phyloP scores from a whole-genome alignment of 2,888 invertebrate genomes.

The Drosophila villosipedis region DNA sequence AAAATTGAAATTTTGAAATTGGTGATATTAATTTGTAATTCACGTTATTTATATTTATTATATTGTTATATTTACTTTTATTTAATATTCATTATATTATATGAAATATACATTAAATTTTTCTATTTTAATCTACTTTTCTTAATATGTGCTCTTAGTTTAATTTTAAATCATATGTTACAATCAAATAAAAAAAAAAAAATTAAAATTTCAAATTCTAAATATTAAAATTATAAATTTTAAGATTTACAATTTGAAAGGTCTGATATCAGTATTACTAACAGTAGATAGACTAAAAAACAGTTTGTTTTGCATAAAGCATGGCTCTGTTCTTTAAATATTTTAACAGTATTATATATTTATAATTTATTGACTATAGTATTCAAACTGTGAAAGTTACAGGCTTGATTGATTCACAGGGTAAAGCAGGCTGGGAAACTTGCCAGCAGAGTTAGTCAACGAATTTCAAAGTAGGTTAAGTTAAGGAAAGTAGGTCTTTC shows the following conservation, averaged over 20 bases:
- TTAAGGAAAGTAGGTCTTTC: too few relatives aligned
- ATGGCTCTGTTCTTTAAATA: neutral
- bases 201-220: neutral
- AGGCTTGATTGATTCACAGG: neutral
- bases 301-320: neutral
- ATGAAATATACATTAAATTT: neutral
- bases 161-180: neutral
- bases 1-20: neutral
- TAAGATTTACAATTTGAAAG: too few relatives aligned
- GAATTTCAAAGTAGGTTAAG: neutral
- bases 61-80: neutral
- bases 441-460: neutral
- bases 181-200: neutral
- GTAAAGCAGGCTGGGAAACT: neutral
- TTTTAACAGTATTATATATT: neutral
- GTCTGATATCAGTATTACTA: too few relatives aligned
- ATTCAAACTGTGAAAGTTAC: neutral
- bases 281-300: accelerated
- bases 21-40: neutral
- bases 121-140: accelerated
- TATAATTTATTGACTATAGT: accelerated
- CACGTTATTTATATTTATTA: neutral
- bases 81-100: neutral
- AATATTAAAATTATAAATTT: neutral
- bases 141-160: accelerated